Evolutionary conservation across 2,888 invertebrate species (phyloP).

Genomic region (Pasiphila rectangulata): DNA sequence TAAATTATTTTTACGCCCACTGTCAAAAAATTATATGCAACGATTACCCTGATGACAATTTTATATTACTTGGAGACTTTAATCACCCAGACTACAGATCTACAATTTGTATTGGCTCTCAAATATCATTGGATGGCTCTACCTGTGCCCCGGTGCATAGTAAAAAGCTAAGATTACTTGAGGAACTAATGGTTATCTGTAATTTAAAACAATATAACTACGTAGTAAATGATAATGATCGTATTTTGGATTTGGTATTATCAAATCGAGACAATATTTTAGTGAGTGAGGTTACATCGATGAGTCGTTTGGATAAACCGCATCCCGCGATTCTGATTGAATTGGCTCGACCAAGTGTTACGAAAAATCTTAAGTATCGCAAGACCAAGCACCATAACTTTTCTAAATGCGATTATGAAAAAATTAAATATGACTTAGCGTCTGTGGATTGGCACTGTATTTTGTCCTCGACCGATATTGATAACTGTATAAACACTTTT

Average conservation of each 20-base stretch:
- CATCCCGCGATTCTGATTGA: constrained; percentile 3
- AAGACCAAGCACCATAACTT: too few species aligned
- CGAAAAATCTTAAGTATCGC: too few species aligned
- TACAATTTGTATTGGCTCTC: not conserved
- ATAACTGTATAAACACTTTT: not conserved
- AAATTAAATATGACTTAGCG: not conserved
- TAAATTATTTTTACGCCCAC: constrained; percentile 3
- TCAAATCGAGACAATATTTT: not conserved
- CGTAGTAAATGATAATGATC: not conserved
- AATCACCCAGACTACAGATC: constrained; percentile 1
- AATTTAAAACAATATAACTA: constrained; percentile 7
- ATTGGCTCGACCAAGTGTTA: too few species aligned
- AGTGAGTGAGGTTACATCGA: not conserved
- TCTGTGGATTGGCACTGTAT: not conserved
- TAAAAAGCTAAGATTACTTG: not conserved
- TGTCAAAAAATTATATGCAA: constrained; percentile 7
- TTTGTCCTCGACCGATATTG: not conserved
- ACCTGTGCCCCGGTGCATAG: not conserved
- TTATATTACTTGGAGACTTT: constrained; percentile 10
- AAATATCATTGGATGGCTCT: not conserved
- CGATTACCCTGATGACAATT: not conserved
- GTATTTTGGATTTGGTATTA: constrained; percentile 5
- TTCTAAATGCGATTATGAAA: too few species aligned
- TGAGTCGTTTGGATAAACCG: constrained; percentile 4
- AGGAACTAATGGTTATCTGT: constrained; percentile 2